These are phyloP conservation scores for Trididemnum clinides DNA, from an alignment of 23 tunicate species.

Conservation along the genomic window DNA sequence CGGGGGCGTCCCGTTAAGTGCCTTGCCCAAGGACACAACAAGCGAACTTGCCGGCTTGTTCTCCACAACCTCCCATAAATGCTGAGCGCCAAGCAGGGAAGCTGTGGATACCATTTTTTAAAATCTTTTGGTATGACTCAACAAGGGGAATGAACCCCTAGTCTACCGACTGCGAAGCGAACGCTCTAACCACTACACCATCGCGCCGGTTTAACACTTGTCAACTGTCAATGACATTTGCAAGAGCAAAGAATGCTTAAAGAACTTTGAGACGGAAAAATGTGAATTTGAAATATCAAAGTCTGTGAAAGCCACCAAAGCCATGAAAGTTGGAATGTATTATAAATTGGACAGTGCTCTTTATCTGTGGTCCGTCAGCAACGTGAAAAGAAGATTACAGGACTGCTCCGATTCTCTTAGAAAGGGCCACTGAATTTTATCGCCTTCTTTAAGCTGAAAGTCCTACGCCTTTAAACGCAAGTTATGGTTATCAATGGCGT, in stretches of 20 bases:
- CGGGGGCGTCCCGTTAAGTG: too few species aligned
- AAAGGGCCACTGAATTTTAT: background rate
- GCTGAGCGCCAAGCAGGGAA: too few species aligned
- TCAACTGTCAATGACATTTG: conserved; percentile 10
- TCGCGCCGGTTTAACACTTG: too few species aligned
- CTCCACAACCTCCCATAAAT: too few species aligned
- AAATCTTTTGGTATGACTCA: too few species aligned
- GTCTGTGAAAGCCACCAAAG: background rate
- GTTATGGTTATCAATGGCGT: conserved; percentile 20
- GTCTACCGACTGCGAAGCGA: too few species aligned
- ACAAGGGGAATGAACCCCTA: too few species aligned
- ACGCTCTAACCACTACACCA: too few species aligned
- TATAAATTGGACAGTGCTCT: conserved; percentile 8
- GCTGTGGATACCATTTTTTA: too few species aligned
- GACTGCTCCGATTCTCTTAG: background rate
- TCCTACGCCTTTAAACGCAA: conserved; percentile 9
- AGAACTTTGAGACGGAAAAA: background rate
- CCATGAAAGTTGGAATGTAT: background rate
- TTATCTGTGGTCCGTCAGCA: conserved; percentile 20
- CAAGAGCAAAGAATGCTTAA: background rate
- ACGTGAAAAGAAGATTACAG: background rate
- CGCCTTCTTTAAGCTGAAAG: background rate
- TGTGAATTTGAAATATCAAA: background rate
- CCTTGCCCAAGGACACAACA: too few species aligned
- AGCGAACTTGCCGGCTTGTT: too few species aligned